Conservation (phyloP, 2,888 invertebrate genomes). For the Apeira syringaria region DNA sequence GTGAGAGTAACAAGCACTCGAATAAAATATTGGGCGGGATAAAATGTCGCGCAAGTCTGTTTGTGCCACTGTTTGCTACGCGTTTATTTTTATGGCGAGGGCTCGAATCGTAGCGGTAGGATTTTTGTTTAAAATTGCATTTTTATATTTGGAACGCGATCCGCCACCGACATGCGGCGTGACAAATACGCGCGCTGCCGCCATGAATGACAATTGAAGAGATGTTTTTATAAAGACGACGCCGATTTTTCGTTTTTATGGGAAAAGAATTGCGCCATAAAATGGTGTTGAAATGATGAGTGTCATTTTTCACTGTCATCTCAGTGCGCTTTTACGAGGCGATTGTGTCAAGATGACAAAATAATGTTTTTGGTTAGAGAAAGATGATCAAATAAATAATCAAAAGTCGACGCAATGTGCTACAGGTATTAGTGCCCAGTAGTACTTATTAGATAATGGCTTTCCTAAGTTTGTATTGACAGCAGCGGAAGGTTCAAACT, state of each 20-base stretch:
- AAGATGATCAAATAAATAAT: too few species aligned
- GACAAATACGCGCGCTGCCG: slow-evolving; percentile 80
- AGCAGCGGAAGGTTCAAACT: too few species aligned
- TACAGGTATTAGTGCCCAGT: too few species aligned
- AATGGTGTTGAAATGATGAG: slow-evolving; percentile 80
- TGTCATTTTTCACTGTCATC: slow-evolving; percentile 78
- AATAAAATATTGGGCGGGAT: too few species aligned
- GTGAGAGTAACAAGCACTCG: too few species aligned
- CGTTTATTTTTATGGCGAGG: slow-evolving; percentile 77
- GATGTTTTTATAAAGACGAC: slow-evolving; percentile 80
- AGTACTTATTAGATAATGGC: too few species aligned
- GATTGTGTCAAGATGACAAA: slow-evolving; percentile 69
- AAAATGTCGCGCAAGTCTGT: slow-evolving; percentile 50
- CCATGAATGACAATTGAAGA: slow-evolving; percentile 83
- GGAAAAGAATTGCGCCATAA: slow-evolving; percentile 81
- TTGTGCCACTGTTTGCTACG: slow-evolving; percentile 55
- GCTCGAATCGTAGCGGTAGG: slow-evolving; percentile 63
- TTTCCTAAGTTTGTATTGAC: too few species aligned
- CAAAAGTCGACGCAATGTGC: too few species aligned
- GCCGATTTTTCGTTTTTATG: slow-evolving; percentile 65
- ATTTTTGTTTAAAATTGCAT: slow-evolving; percentile 80
- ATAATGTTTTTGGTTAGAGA: slow-evolving; percentile 47
- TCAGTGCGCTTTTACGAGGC: slow-evolving; percentile 72
- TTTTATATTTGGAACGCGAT: slow-evolving; percentile 81
- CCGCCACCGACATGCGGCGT: slow-evolving; percentile 70